Percentiles rank a stretch among this genome's conserved stretches.
Evolutionary conservation across 1,140 invertebrate species (phyloP).

Genomic region (Trachymyrmex septentrionalis): DNA sequence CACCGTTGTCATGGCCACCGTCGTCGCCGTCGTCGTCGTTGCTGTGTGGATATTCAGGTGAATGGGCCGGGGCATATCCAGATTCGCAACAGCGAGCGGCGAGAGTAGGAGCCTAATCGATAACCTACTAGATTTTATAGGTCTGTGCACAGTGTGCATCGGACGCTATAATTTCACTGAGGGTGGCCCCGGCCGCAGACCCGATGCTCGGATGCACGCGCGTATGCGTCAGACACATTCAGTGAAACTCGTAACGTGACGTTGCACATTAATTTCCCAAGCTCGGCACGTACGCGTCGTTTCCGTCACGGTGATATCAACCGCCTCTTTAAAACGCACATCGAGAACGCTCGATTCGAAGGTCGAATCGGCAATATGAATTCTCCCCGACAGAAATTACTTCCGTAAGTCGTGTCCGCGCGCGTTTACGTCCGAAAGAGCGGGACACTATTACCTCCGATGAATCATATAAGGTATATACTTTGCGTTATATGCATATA

Average conservation of each 20-base stretch:
- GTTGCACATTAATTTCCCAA: conserved; percentile 31
- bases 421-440: not conserved
- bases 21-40: conserved; percentile 36
- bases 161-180: conserved; percentile 61
- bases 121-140: conserved; percentile 81
- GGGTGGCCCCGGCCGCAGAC: not conserved
- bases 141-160: conserved; percentile 65
- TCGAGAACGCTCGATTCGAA: not conserved
- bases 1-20: not conserved
- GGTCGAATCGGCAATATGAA: conserved; percentile 20
- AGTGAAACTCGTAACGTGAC: conserved; percentile 6
- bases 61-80: conserved; percentile 80
- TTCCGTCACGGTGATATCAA: not conserved
- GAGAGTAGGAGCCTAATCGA: conserved; percentile 82
- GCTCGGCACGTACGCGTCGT: not conserved
- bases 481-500: not conserved
- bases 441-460: not conserved
- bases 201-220: conserved; percentile 44
- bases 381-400: conserved; percentile 7
- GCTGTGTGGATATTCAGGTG: conserved; percentile 77
- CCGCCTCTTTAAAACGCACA: not conserved
- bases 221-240: conserved; percentile 38
- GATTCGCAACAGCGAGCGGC: conserved; percentile 80
- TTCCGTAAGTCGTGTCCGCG: not conserved
- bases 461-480: not conserved